phyloP scores from a whole-genome alignment of 2,113 vertebrate genomes.

The Nycticryphes semicollaris region DNA sequence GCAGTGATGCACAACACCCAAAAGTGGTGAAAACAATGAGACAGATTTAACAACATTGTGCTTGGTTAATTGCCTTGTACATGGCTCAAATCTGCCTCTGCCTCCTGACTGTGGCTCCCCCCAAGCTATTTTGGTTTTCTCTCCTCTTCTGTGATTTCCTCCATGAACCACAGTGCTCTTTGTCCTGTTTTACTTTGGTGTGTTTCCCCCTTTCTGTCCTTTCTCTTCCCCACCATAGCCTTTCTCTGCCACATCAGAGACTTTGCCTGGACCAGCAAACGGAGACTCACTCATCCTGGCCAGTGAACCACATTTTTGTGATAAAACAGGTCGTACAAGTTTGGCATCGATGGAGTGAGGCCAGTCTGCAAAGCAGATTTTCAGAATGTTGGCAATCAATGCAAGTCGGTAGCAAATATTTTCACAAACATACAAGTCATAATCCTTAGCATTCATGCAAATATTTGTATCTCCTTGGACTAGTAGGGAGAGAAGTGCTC shows the following conservation, averaged over 20 bases:
- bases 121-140: not conserved
- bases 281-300: fast-evolving
- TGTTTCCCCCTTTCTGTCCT: not conserved
- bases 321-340: not conserved
- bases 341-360: not conserved
- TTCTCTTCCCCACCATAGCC: not conserved
- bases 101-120: not conserved
- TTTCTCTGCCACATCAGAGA: not conserved
- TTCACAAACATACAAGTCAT: not conserved
- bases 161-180: not conserved
- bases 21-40: not conserved
- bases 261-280: not conserved
- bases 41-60: not conserved
- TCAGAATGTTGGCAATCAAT: not conserved
- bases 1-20: not conserved
- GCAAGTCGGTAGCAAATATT: not conserved
- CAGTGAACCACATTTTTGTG: not conserved
- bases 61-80: not conserved
- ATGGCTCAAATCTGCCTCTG: not conserved
- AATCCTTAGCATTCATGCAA: not conserved
- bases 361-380: not conserved
- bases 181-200: not conserved
- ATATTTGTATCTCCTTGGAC: not conserved
- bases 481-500: not conserved
- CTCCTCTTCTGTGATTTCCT: not conserved